Evolutionary conservation across 2,888 invertebrate species (phyloP).

Genomic region (Hesperia comma): DNA sequence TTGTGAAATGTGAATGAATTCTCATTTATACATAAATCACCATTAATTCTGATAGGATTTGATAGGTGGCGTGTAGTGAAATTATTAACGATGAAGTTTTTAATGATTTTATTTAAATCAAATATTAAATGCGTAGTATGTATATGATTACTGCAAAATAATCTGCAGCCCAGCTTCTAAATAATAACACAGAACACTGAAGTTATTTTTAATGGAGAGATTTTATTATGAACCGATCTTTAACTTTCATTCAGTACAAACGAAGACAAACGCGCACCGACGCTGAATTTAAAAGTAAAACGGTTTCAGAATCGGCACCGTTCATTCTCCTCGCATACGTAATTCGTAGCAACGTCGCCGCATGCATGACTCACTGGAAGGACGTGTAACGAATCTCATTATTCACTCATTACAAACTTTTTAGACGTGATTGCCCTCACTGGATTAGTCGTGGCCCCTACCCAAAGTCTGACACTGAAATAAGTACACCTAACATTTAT

Average conservation of each 20-base stretch:
- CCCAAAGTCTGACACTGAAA: neutral
- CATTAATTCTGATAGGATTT: too few relatives aligned
- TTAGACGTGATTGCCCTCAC: neutral
- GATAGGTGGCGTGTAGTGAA: too few relatives aligned
- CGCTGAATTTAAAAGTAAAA: slow-evolving; percentile 11
- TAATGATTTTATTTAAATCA: too few relatives aligned
- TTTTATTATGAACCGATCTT: neutral
- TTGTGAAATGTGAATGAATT: too few relatives aligned
- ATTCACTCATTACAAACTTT: slow-evolving; percentile 1
- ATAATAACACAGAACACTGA: too few relatives aligned
- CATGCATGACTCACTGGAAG: slow-evolving; percentile 1
- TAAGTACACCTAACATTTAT: too few relatives aligned
- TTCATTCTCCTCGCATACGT: slow-evolving; percentile 6
- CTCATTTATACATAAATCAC: too few relatives aligned
- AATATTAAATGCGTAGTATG: too few relatives aligned
- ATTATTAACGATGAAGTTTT: too few relatives aligned
- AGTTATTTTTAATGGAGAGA: too few relatives aligned
- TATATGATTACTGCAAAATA: too few relatives aligned
- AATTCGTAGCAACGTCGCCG: neutral
- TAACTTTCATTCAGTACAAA: neutral
- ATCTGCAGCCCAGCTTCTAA: too few relatives aligned
- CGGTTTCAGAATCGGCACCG: slow-evolving; percentile 9
- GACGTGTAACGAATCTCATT: slow-evolving; percentile 6
- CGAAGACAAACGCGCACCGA: neutral
- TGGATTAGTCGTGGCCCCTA: neutral